Percentiles rank a stretch among this genome's conserved stretches.
These are phyloP conservation scores for Arvicanthis niloticus DNA, from an alignment of 2,113 vertebrate species.

Conservation along the genomic window DNA sequence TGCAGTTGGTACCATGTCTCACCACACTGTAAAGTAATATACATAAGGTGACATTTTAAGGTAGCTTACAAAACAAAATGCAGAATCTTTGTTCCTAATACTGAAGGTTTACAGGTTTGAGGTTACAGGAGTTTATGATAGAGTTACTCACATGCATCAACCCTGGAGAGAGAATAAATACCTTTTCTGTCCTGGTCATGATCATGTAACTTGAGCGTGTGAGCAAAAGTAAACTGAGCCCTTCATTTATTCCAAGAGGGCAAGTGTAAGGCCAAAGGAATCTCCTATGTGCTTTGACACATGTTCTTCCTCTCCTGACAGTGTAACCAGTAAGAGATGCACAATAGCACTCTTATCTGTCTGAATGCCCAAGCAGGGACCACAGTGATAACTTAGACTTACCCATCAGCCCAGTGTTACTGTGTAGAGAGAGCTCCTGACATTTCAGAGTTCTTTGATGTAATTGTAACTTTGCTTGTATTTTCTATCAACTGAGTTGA, in stretches of 20 bases:
- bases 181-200: background rate
- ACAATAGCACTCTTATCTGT: background rate
- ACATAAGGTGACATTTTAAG: constrained; percentile 22
- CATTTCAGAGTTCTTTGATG: background rate
- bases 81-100: background rate
- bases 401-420: background rate
- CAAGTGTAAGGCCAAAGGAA: background rate
- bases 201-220: background rate
- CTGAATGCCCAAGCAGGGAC: background rate
- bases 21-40: background rate
- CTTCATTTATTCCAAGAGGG: constrained; percentile 8
- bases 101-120: background rate
- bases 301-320: background rate
- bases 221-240: background rate
- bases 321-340: background rate
- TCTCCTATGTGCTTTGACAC: background rate
- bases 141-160: background rate
- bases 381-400: background rate
- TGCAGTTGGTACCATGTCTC: background rate
- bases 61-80: constrained; percentile 7
- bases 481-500: background rate
- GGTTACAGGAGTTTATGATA: background rate
- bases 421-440: background rate
- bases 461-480: background rate
- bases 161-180: background rate